Evolutionary conservation across 2,113 vertebrate species (phyloP).

Genomic region (Triplophysa rosa): DNA sequence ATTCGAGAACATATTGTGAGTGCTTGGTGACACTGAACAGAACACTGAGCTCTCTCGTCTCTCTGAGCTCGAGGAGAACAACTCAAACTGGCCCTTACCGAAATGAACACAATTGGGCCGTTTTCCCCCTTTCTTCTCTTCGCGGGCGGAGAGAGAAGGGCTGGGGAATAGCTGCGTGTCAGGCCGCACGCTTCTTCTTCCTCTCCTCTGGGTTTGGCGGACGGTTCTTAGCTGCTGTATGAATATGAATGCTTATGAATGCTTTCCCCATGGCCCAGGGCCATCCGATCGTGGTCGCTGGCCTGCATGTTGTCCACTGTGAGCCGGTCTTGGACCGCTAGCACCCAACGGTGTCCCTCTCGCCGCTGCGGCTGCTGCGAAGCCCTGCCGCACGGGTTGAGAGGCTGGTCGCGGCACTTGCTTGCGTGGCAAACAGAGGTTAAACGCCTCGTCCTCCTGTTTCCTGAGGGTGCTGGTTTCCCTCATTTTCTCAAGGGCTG

Average conservation of each 20-base stretch:
- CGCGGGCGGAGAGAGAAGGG: neutral
- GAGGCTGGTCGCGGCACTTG: neutral
- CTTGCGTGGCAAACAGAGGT: neutral
- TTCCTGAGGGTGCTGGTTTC: constrained; percentile 35
- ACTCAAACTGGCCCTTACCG: neutral
- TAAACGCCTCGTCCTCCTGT: constrained; percentile 23
- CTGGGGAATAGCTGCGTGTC: neutral
- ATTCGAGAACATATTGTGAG: neutral
- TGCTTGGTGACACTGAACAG: constrained; percentile 5
- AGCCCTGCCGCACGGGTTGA: neutral
- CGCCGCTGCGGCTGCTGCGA: neutral
- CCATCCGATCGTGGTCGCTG: neutral
- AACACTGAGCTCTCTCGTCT: neutral
- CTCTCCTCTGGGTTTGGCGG: neutral
- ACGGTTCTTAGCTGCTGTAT: neutral
- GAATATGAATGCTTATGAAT: constrained; percentile 4
- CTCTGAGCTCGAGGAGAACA: neutral
- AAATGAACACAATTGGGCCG: neutral
- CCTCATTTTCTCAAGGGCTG: constrained; percentile 30
- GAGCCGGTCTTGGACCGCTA: neutral
- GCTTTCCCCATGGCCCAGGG: neutral
- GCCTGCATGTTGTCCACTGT: neutral
- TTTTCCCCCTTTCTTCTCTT: neutral
- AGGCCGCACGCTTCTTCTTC: neutral
- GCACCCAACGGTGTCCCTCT: neutral